phyloP scores from a whole-genome alignment of 1,140 invertebrate species.

The Acromyrmex heyeri region DNA sequence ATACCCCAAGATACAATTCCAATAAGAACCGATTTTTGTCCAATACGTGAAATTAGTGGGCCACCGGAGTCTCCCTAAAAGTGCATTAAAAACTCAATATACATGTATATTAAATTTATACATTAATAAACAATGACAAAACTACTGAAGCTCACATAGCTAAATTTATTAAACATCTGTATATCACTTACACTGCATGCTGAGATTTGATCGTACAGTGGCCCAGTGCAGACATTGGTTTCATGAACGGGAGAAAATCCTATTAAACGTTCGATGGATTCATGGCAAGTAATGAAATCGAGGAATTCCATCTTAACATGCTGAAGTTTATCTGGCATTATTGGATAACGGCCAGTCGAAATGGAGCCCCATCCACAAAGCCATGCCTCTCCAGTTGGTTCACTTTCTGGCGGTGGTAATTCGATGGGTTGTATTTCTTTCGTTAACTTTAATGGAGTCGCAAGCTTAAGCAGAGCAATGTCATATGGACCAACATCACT shows the following conservation, averaged over 20 bases:
- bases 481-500: constrained; percentile 88
- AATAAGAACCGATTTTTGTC: not conserved
- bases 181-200: constrained; percentile 88
- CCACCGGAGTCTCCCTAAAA: constrained; percentile 90
- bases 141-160: not conserved
- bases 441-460: constrained; percentile 82
- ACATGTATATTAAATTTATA: not conserved
- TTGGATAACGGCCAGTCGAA: constrained; percentile 35
- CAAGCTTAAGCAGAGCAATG: constrained; percentile 88
- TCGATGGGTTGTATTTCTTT: constrained; percentile 85
- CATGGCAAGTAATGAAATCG: constrained; percentile 65
- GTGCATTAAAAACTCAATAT: not conserved
- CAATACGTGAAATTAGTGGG: constrained; percentile 78
- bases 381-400: constrained; percentile 76
- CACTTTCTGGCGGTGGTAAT: constrained; percentile 83
- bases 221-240: constrained; percentile 88
- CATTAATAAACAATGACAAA: not conserved
- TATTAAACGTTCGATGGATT: constrained; percentile 56
- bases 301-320: constrained; percentile 69
- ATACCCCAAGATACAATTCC: constrained; percentile 93
- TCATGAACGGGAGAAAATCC: constrained; percentile 75
- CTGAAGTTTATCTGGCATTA: constrained; percentile 73
- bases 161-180: not conserved
- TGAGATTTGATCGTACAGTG: constrained; percentile 86
- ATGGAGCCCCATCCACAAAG: constrained; percentile 87